Conservation (phyloP, 2,797 vertebrate genomes). For the Lutjanus campechanus region DNA sequence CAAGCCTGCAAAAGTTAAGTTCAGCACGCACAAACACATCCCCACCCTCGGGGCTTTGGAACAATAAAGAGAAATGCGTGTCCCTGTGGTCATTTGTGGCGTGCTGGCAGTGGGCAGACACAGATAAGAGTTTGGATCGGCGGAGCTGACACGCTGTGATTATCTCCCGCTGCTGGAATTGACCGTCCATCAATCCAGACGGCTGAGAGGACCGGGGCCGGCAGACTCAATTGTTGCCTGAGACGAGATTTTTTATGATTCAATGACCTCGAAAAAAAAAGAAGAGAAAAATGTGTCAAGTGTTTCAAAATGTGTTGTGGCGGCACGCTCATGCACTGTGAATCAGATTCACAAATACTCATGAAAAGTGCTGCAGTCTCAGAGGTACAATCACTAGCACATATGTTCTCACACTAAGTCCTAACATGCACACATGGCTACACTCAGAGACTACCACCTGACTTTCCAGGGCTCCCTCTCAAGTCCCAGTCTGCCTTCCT, state of each 20-base stretch:
- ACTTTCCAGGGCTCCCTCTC: slow-evolving; percentile 63
- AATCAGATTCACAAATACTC: slow-evolving; percentile 47
- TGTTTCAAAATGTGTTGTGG: slow-evolving; percentile 47
- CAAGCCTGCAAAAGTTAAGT: slow-evolving; percentile 43
- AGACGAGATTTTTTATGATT: slow-evolving; percentile 77
- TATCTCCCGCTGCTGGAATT: slow-evolving; percentile 81
- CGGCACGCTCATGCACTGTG: slow-evolving; percentile 12
- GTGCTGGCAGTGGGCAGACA: slow-evolving; percentile 76
- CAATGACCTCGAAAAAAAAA: slow-evolving; percentile 67
- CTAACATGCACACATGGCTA: slow-evolving; percentile 25
- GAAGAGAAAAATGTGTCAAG: slow-evolving; percentile 58
- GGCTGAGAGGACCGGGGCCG: slow-evolving; percentile 61
- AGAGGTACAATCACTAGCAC: slow-evolving; percentile 45
- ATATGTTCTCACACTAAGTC: slow-evolving; percentile 54
- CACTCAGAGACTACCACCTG: slow-evolving; percentile 51
- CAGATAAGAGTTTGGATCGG: slow-evolving; percentile 86
- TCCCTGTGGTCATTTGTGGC: slow-evolving; percentile 79
- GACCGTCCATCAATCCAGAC: slow-evolving; percentile 82
- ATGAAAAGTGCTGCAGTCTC: slow-evolving; percentile 23
- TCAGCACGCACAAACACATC: slow-evolving; percentile 46
- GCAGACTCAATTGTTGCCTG: slow-evolving; percentile 73
- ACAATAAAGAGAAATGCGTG: slow-evolving; percentile 77
- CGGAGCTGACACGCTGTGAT: slow-evolving; percentile 82
- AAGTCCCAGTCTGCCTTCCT: slow-evolving; percentile 66
- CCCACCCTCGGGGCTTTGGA: slow-evolving; percentile 55